phyloP scores from a whole-genome alignment of 2,797 vertebrate species.

The Chaenodraco wilsoni region DNA sequence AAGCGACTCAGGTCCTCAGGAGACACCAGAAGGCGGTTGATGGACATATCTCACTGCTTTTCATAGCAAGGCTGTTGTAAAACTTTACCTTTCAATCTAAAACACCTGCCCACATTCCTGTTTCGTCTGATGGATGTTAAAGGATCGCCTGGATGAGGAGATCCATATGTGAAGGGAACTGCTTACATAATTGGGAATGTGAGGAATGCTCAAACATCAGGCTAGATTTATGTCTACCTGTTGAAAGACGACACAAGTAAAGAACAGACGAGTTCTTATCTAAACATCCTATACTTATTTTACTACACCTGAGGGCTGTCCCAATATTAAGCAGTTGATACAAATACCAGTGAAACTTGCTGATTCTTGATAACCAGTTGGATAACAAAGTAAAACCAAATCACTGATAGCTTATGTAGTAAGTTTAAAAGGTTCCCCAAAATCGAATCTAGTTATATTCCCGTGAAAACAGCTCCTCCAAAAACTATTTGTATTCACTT shows the following conservation, averaged over 20 bases:
- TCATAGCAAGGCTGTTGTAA: not conserved
- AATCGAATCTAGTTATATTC: no score
- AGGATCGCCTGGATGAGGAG: conserved; percentile 26
- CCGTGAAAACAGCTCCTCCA: no score
- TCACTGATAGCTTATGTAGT: no score
- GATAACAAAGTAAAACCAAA: no score
- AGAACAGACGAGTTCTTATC: conserved; percentile 32
- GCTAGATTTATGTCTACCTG: conserved; percentile 47
- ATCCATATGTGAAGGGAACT: conserved; percentile 35
- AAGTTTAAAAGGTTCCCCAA: no score
- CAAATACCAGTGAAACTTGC: no score
- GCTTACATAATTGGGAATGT: conserved; percentile 54
- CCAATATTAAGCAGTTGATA: no score
- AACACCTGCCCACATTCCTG: conserved; percentile 55
- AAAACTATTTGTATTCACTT: no score
- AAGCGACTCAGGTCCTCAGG: not conserved
- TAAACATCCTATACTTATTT: not conserved
- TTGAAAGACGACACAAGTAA: conserved; percentile 17
- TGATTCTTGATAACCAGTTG: no score
- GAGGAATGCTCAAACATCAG: conserved; percentile 51
- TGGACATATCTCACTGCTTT: conserved; percentile 14
- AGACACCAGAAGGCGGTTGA: conserved; percentile 11
- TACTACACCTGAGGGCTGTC: no score
- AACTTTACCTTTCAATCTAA: conserved; percentile 47
- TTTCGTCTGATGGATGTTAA: conserved; percentile 24